These are phyloP conservation scores for human (Homo sapiens) DNA, from an alignment of 2,113 vertebrate species.

Conservation along the genomic window DNA sequence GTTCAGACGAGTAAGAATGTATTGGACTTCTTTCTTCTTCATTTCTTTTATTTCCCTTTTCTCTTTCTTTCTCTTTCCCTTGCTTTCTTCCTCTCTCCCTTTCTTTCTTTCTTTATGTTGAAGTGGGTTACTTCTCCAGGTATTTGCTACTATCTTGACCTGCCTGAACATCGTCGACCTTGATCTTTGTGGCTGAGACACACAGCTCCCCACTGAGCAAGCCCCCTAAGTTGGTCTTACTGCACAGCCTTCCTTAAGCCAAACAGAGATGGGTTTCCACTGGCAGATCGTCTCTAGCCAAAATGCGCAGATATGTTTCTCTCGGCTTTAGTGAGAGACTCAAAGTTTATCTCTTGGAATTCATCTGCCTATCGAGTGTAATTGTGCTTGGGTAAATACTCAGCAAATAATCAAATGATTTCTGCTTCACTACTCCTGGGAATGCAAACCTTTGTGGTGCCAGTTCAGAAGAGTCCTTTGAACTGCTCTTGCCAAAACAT, in stretches of 20 bases:
- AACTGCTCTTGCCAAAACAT: conserved; percentile 35
- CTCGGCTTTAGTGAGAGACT: conserved; percentile 1
- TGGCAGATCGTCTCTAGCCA: background rate
- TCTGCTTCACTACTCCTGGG: background rate
- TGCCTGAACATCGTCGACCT: background rate
- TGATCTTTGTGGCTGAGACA: background rate
- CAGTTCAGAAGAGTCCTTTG: background rate
- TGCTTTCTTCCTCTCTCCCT: rapidly evolving
- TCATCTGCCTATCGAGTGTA: background rate
- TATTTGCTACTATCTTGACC: background rate
- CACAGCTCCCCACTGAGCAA: background rate
- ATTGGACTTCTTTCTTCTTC: background rate
- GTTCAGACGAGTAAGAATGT: background rate
- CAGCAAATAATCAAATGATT: background rate
- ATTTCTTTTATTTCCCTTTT: background rate
- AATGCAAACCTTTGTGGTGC: background rate
- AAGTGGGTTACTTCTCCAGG: background rate
- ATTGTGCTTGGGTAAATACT: conserved; percentile 2
- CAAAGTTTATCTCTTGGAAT: background rate
- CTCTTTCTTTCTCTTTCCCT: rapidly evolving
- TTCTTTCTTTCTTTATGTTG: background rate
- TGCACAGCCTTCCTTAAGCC: background rate
- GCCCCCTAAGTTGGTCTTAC: background rate
- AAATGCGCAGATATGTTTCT: background rate
- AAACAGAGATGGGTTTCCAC: background rate